phyloP scores from a whole-genome alignment of 2,113 vertebrate genomes.

The Ursus arctos region DNA sequence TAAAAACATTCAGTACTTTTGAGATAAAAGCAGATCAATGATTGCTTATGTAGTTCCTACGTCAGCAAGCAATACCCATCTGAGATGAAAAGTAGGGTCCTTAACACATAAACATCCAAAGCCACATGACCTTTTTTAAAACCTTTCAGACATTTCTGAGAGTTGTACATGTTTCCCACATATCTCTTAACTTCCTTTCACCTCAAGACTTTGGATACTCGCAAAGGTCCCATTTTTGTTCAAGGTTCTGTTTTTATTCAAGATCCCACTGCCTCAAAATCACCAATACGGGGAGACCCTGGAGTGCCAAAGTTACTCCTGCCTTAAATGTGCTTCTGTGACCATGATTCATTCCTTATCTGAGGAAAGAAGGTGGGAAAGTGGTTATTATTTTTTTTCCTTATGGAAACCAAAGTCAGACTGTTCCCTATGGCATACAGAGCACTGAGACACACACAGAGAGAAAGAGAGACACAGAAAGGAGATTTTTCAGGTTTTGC shows the following conservation, averaged over 20 bases:
- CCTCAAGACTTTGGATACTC: neutral
- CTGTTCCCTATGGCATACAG: neutral
- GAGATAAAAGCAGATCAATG: neutral
- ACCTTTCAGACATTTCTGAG: neutral
- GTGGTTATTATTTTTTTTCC: neutral
- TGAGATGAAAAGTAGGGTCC: neutral
- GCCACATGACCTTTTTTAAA: neutral
- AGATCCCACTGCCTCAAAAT: neutral
- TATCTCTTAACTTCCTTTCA: neutral
- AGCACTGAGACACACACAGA: neutral
- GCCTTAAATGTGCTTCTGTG: rapidly evolving
- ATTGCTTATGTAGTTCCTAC: neutral
- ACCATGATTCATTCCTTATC: neutral
- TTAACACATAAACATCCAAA: neutral
- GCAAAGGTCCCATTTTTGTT: neutral
- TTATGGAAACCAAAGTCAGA: neutral
- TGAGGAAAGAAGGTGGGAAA: neutral
- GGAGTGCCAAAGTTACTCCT: neutral
- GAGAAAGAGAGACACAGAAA: neutral
- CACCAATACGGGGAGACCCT: rapidly evolving
- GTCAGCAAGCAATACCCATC: neutral
- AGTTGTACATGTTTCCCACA: neutral
- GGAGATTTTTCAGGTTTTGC: neutral
- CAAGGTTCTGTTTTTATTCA: neutral
- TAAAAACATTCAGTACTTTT: neutral